These are phyloP conservation scores for Choloepus hoffmanni DNA, from an alignment of 2,113 vertebrate species.

Conservation along the genomic window DNA sequence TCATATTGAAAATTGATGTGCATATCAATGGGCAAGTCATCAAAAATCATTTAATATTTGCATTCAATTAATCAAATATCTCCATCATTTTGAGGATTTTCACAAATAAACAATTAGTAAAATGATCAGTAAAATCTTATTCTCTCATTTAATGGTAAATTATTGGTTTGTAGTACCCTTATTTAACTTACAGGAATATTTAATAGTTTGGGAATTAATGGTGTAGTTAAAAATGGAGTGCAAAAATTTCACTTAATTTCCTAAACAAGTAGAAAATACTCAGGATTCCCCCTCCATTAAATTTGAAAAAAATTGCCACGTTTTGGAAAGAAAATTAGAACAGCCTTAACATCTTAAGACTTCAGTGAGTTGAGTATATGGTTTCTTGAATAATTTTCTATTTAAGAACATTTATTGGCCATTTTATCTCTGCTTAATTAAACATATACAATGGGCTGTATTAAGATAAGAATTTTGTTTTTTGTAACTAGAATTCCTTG, in stretches of 20 bases:
- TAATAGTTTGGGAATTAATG: conserved; percentile 31
- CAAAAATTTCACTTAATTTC: conserved; percentile 60
- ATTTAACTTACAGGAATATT: conserved; percentile 37
- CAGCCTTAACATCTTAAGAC: conserved; percentile 41
- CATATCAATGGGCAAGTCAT: conserved; percentile 30
- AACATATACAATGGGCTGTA: conserved; percentile 34
- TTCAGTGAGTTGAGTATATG: background rate
- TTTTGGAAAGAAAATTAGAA: conserved; percentile 58
- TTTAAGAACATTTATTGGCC: conserved; percentile 6
- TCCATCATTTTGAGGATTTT: conserved; percentile 54
- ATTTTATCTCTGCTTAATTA: conserved; percentile 52
- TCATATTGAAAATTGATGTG: conserved; percentile 31
- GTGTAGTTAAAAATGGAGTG: background rate
- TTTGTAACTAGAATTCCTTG: conserved; percentile 57
- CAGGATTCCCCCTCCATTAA: background rate
- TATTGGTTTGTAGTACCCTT: background rate
- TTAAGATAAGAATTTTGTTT: conserved; percentile 40
- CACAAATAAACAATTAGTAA: conserved; percentile 60
- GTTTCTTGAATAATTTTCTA: conserved; percentile 54
- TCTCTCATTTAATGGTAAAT: conserved; percentile 29
- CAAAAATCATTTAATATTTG: conserved; percentile 68
- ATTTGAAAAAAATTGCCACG: conserved; percentile 43
- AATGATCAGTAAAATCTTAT: conserved; percentile 45
- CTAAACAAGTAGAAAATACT: conserved; percentile 48
- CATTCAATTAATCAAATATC: conserved; percentile 57